These are phyloP conservation scores for Luidia sarsii DNA, from an alignment of 53 echinoderm and acorn worm genomes.

Conservation along the genomic window DNA sequence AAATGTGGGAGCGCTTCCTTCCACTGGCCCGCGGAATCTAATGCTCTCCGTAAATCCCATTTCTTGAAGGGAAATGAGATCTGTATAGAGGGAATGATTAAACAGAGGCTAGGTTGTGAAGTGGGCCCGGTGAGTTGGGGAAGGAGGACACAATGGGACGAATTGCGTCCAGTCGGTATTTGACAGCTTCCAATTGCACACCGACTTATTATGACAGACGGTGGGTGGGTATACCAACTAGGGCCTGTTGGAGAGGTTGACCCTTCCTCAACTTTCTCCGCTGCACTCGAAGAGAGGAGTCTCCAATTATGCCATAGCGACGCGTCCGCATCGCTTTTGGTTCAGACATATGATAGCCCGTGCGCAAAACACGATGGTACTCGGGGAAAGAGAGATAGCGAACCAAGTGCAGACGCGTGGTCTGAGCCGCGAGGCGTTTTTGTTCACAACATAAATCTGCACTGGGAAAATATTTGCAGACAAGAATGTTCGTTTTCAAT, in stretches of 20 bases:
- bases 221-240: conserved; percentile 8
- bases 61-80: neutral
- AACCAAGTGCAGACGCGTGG: neutral
- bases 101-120: too few species aligned
- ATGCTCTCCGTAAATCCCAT: neutral
- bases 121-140: too few species aligned
- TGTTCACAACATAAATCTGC: conserved; percentile 14
- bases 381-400: neutral
- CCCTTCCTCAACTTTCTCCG: conserved; percentile 2
- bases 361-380: conserved; percentile 23
- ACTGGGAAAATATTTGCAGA: conserved; percentile 46
- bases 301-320: conserved; percentile 12
- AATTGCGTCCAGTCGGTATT: too few species aligned
- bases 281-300: neutral
- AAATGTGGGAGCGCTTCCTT: neutral
- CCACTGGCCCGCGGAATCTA: neutral
- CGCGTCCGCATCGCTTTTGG: conserved; percentile 6
- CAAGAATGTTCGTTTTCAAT: neutral
- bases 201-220: conserved; percentile 2
- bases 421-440: neutral
- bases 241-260: neutral
- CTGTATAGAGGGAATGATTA: too few species aligned
- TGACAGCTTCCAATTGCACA: neutral
- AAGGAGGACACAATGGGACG: too few species aligned
- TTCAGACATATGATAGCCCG: conserved; percentile 31